Evolutionary conservation across 2,888 invertebrate species (phyloP), one percentile per base, ranked within the genome.

Genomic region (Pterobdella sp.): DNA sequence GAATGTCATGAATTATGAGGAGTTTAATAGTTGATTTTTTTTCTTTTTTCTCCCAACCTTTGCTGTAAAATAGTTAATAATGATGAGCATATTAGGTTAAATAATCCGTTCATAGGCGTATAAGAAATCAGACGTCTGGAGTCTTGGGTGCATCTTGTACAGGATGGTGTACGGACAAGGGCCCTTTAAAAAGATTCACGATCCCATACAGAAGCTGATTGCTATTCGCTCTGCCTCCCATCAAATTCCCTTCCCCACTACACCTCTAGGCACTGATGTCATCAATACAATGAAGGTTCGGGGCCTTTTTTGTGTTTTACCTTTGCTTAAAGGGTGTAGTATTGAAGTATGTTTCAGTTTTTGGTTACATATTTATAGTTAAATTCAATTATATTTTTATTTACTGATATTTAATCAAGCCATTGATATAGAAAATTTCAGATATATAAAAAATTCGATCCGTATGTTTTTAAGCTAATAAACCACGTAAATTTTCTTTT

Each of bases 51-150:
- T n/a, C n/a, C n/a, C n/a, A n/a, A n/a, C n/a, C n/a, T n/a, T n/a
- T n/a, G n/a, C n/a, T n/a, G n/a, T n/a, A n/a, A n/a, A n/a, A n/a
- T n/a, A n/a, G n/a, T n/a, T n/a, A n/a, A n/a, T n/a, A n/a, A n/a
- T n/a, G n/a, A n/a, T n/a, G n/a, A n/a, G n/a, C n/a, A n/a, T n/a
- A 22, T 14, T 42, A 42, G 7, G 7, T 42, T 42, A 42, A 42
- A 42, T 42, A 14, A 42, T 42, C 10, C 7, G 49, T 42, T 42
- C 7, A 42, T 26, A 56, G 60, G 60, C 60, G 60, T 26, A 56
- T 76, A 91, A 89, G 77, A 93, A 92, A 81, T 92, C 94, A 64
- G 96, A 97, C 84, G 93, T 97, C 71, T 97, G 97, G 97, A 94
- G 95, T 0, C 86, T 97, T 77, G 97, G 97, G 32, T 96, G 95